A percentile compares a stretch with the other conserved stretches of the same genome.
These are phyloP conservation scores for Limosa lapponica DNA, from an alignment of 2,797 vertebrate genomes.

Conservation along the genomic window DNA sequence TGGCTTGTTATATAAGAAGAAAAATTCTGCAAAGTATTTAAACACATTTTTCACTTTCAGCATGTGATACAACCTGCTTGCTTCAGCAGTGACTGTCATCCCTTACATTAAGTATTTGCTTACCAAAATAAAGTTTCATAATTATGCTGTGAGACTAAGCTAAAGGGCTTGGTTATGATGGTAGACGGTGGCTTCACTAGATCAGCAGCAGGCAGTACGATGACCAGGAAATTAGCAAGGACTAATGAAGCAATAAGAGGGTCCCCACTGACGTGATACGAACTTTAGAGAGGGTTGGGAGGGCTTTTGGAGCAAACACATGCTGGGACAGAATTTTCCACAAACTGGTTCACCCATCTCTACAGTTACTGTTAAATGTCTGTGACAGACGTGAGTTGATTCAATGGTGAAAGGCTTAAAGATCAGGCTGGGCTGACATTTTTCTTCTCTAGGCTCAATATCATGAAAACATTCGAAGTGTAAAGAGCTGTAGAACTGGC, in stretches of 20 bases:
- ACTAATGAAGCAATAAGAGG: not conserved
- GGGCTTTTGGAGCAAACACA: not conserved
- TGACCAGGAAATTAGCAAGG: not conserved
- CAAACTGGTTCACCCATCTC: not conserved
- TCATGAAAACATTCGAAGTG: constrained; percentile 82
- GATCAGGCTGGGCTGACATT: constrained; percentile 64
- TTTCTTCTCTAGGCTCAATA: constrained; percentile 80
- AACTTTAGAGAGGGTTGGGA: not conserved
- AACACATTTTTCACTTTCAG: not conserved
- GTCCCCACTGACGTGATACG: not conserved
- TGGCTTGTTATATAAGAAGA: not conserved
- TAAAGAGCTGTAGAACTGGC: constrained; percentile 81
- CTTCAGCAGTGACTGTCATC: not conserved
- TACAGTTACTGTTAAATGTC: constrained; percentile 40
- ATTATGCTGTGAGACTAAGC: not conserved
- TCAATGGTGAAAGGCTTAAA: constrained; percentile 46
- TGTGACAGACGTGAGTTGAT: constrained; percentile 24
- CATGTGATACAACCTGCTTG: not conserved
- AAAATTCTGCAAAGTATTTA: not conserved
- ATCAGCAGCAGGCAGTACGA: not conserved
- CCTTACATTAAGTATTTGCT: not conserved
- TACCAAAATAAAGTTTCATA: not conserved
- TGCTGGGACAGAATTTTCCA: constrained; percentile 24
- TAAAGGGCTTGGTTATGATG: not conserved
- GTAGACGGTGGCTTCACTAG: not conserved